These are phyloP conservation scores for Lithophane semibrunnea DNA, from an alignment of 2,888 invertebrate species.

Conservation along the genomic window DNA sequence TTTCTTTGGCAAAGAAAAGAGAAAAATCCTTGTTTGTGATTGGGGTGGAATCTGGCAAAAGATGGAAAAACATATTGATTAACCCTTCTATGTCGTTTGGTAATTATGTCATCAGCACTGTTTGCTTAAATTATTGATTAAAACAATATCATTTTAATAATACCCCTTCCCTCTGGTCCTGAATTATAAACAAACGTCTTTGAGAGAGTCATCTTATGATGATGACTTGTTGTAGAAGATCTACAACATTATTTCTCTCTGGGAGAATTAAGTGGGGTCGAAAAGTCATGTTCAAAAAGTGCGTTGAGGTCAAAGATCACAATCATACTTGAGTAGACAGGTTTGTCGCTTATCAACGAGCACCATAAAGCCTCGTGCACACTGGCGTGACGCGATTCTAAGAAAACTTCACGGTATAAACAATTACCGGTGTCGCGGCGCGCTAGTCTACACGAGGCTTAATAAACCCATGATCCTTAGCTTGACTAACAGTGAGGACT, in stretches of 20 bases:
- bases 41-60: not conserved
- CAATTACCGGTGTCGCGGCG: too few relatives aligned
- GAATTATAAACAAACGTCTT: not conserved
- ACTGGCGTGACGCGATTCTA: too few relatives aligned
- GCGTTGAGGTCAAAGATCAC: conserved; percentile 44
- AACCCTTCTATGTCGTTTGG: not conserved
- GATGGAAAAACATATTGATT: not conserved
- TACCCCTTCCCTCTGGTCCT: not conserved
- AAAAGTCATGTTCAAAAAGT: conserved; percentile 31
- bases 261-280: conserved; percentile 3
- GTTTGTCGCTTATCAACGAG: conserved; percentile 34
- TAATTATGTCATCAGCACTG: not conserved
- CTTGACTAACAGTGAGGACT: not conserved
- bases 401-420: too few relatives aligned
- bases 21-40: too few relatives aligned
- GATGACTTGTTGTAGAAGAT: not conserved
- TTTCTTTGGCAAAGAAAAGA: not conserved
- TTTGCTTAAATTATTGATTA: not conserved
- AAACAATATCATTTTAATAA: not conserved
- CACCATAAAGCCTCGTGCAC: not conserved
- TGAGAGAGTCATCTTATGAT: too few relatives aligned
- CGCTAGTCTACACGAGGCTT: too few relatives aligned
- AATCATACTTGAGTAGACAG: conserved; percentile 7
- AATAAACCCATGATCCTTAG: conserved; percentile 3
- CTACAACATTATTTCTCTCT: not conserved